Conservation (phyloP, 2,797 vertebrate species). For the Propithecus deckenii region DNA sequence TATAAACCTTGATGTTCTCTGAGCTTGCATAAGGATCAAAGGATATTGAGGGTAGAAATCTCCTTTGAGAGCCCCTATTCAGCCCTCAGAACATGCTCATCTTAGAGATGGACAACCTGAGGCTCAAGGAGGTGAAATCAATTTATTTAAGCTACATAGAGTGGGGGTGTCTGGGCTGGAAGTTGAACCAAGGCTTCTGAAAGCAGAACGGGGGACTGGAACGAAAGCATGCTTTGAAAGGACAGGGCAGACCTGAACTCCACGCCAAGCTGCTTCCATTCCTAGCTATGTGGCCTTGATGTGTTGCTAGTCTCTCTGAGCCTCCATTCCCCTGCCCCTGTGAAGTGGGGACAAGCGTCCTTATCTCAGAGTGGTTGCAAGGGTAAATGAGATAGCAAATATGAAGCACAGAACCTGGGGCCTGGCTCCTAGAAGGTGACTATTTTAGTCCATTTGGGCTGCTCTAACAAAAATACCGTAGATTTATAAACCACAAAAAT, state of each 20-base stretch:
- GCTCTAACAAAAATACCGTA: not conserved
- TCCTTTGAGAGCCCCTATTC: not conserved
- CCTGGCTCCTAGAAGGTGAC: not conserved
- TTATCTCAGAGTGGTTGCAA: not conserved
- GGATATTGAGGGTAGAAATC: not conserved
- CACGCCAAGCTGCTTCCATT: not conserved
- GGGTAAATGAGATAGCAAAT: not conserved
- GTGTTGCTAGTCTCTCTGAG: not conserved
- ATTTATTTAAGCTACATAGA: not conserved
- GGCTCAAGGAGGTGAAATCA: conserved; percentile 1
- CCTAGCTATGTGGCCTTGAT: not conserved
- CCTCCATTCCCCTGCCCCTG: not conserved
- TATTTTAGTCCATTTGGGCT: not conserved
- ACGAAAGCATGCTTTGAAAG: rapidly evolving
- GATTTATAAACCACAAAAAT: not conserved
- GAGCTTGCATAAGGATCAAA: conserved; percentile 53
- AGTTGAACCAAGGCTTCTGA: not conserved
- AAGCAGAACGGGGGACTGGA: not conserved
- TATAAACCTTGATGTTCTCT: conserved; percentile 50
- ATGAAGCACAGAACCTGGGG: not conserved
- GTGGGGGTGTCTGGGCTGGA: not conserved
- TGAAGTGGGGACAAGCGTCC: not conserved
- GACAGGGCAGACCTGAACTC: not conserved
- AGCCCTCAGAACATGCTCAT: not conserved
- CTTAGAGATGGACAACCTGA: not conserved